Percentiles rank a stretch among this genome's conserved stretches.
Conservation (phyloP, 2,888 invertebrate genomes). For the Brachyptera putata region DNA sequence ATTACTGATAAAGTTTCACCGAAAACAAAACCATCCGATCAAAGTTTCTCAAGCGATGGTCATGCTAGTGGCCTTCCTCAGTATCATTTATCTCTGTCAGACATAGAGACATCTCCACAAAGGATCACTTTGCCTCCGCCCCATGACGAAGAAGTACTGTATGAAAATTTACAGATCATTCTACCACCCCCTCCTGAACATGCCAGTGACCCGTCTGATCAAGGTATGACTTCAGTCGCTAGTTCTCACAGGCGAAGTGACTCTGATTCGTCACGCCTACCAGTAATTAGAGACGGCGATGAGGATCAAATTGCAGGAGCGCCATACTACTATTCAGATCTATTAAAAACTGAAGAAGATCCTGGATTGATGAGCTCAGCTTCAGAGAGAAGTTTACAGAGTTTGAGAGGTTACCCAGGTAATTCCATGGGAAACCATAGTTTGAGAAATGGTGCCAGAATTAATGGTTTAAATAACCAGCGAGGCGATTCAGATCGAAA, state of each 20-base stretch:
- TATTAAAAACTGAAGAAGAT: constrained; percentile 42
- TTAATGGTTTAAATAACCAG: constrained; percentile 60
- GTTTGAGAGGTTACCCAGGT: constrained; percentile 14
- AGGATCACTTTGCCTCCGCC: constrained; percentile 1
- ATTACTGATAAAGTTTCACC: not conserved
- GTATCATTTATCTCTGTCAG: not conserved
- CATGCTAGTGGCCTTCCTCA: not conserved
- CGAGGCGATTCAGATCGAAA: constrained; percentile 46
- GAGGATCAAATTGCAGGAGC: constrained; percentile 53
- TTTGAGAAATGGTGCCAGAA: not conserved
- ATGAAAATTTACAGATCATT: constrained; percentile 36
- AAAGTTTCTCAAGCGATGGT: constrained; percentile 3
- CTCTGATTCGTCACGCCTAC: constrained; percentile 29
- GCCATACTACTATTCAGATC: constrained; percentile 84
- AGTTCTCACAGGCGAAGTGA: not conserved
- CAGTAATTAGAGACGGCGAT: constrained; percentile 30
- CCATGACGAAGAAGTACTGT: constrained; percentile 34
- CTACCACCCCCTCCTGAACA: constrained; percentile 33
- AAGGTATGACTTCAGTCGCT: not conserved
- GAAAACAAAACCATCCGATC: not conserved
- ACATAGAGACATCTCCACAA: not conserved
- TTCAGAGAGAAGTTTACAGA: constrained; percentile 29
- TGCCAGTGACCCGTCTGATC: constrained; percentile 1
- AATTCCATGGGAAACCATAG: not conserved
- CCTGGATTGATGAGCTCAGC: constrained; percentile 28